Evolutionary conservation across 2,113 vertebrate species (phyloP), one percentile per base, ranked within the genome.

Genomic region (Thoracochromis brauschi): DNA sequence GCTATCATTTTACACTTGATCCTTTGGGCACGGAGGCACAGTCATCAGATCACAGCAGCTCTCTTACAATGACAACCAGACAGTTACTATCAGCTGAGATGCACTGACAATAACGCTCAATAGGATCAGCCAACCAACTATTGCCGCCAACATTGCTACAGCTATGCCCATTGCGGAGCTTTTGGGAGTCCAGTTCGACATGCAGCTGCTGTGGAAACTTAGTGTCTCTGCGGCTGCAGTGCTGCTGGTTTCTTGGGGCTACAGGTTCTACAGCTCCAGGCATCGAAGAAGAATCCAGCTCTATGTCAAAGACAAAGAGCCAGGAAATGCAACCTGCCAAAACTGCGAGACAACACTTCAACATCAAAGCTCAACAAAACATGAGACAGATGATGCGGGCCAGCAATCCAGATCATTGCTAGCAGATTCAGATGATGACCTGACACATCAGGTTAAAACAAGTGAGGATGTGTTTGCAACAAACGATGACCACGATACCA

Each of bases 191-290:
- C 96, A 96, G 58, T 95, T 95, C 83, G 97, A 98, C 94, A 98
- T 98, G 98, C 97, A 95, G 95, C 96, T 98, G 75, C 90, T 96
- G 1, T 93, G 97, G 87, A 98, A 97, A 93, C 93, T 99, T 91
- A 94, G 96, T 21, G 84, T 98, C 71, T 98, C 98, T 0, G 96
- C 97, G 0, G 95, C 96, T 1, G 95, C 94, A 0, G 95, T 98
- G 82, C 92, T 99, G 78, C 93, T 99, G 49, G 93, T 97, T 49
- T 96, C 97, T 0, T 95, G 95, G 91, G 97, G 96, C 0, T 97
- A 97, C 94, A 95, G 94, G 85, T 97, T 98, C 29, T 98, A 97
- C 79, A 97, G 88, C 88, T 96, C 96, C 26, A 97, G 97, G 24
- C 81, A 51, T 16, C 85, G 2, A 3, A 26, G 26, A 3, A 11